phyloP scores from a whole-genome alignment of 1,140 invertebrate genomes.

The Frieseomelitta varia region DNA sequence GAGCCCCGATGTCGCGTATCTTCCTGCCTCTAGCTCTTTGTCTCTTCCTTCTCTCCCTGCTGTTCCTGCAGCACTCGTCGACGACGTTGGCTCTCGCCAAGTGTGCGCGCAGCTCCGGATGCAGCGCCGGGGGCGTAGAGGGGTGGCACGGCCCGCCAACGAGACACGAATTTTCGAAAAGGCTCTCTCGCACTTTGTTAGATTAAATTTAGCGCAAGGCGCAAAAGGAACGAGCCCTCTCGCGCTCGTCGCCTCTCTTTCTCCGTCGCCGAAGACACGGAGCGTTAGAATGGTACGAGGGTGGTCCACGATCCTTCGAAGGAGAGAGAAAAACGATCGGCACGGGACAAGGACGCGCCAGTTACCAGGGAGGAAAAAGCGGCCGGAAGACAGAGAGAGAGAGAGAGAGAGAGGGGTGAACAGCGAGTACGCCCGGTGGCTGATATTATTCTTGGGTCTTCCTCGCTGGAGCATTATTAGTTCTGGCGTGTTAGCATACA shows the following conservation, averaged over 20 bases:
- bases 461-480: conserved; percentile 81
- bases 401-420: too few species aligned
- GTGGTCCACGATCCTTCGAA: background rate
- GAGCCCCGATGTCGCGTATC: conserved; percentile 30
- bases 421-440: conserved; percentile 64
- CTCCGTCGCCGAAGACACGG: background rate
- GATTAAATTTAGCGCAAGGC: conserved; percentile 66
- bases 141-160: conserved; percentile 21
- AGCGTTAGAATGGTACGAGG: background rate
- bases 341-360: conserved; percentile 44
- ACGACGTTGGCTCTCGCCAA: conserved; percentile 3
- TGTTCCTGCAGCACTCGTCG: background rate
- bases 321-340: conserved; percentile 26
- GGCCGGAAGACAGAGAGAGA: conserved; percentile 40
- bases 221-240: conserved; percentile 42
- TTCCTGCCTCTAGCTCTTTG: conserved; percentile 40
- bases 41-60: conserved; percentile 27
- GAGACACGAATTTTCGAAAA: conserved; percentile 66
- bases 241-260: background rate
- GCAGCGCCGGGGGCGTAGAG: conserved; percentile 2
- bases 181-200: conserved; percentile 48
- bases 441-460: conserved; percentile 82
- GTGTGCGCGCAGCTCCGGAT: conserved; percentile 26
- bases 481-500: conserved; percentile 82
- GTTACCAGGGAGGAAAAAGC: background rate